A percentile compares a stretch with the other conserved stretches of the same genome.
Evolutionary conservation across 2,113 vertebrate species (phyloP).

Genomic region (Gnathonemus echidnorhynchus): DNA sequence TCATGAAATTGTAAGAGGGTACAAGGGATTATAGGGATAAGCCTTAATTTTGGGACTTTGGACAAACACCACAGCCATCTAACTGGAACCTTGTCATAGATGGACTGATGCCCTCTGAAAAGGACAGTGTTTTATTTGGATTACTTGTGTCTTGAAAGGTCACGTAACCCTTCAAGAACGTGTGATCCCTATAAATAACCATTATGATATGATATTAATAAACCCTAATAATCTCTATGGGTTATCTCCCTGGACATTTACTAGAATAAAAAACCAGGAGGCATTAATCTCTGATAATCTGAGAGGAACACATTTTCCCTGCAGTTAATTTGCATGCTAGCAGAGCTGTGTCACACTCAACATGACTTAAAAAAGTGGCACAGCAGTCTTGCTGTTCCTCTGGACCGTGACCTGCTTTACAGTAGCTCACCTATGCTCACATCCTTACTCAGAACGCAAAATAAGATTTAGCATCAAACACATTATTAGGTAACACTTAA

Average conservation of each 20-base stretch:
- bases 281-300: not conserved
- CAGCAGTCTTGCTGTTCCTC: not conserved
- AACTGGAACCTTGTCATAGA: not conserved
- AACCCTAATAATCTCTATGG: constrained; percentile 5
- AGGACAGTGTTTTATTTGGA: not conserved
- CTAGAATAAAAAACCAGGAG: not conserved
- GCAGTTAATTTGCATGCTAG: not conserved
- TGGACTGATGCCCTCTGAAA: not conserved
- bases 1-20: not conserved
- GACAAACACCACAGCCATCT: constrained; percentile 3
- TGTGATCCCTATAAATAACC: not conserved
- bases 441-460: not conserved
- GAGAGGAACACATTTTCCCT: not conserved
- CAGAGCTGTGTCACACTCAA: not conserved
- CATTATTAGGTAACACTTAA: not conserved
- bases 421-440: not conserved
- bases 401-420: not conserved
- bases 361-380: not conserved
- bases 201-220: not conserved
- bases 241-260: not conserved
- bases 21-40: not conserved
- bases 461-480: not conserved
- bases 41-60: not conserved
- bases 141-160: not conserved
- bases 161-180: not conserved